Evolutionary conservation across 2,797 vertebrate species (phyloP).

Genomic region (Dicrostonyx torquatus): DNA sequence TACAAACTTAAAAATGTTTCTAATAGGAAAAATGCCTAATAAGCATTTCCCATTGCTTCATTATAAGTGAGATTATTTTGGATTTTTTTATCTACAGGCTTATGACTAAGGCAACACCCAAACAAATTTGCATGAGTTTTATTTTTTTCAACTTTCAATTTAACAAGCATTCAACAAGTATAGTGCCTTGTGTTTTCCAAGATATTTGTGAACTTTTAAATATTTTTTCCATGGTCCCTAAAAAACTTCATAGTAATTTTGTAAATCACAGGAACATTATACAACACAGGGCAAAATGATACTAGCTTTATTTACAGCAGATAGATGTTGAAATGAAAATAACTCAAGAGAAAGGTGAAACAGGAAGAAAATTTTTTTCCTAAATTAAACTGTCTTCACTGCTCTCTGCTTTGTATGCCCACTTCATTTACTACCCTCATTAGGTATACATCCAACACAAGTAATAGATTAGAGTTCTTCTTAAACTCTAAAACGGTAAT

Average conservation of each 20-base stretch:
- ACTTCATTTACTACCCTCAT: not conserved
- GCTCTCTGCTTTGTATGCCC: not conserved
- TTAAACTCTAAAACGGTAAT: not conserved
- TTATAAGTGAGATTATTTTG: not conserved
- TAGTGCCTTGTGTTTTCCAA: not conserved
- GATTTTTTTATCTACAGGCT: not conserved
- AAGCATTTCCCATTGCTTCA: not conserved
- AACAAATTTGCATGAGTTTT: not conserved
- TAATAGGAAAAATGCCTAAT: not conserved
- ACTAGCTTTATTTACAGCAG: not conserved
- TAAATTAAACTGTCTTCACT: not conserved
- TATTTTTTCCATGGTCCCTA: not conserved
- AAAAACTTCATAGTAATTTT: not conserved
- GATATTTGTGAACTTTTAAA: not conserved
- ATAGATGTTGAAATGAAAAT: slow-evolving; percentile 9
- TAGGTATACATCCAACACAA: not conserved
- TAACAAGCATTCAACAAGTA: not conserved
- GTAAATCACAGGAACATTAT: not conserved
- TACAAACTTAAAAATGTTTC: not conserved
- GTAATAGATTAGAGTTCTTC: not conserved
- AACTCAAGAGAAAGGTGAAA: slow-evolving; percentile 45
- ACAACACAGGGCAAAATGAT: not conserved
- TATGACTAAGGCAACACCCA: not conserved
- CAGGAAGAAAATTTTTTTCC: not conserved
- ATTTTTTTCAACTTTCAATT: slow-evolving; percentile 3